Evolutionary conservation across 2,113 vertebrate genomes (phyloP).

Genomic region (Sander vitreus): DNA sequence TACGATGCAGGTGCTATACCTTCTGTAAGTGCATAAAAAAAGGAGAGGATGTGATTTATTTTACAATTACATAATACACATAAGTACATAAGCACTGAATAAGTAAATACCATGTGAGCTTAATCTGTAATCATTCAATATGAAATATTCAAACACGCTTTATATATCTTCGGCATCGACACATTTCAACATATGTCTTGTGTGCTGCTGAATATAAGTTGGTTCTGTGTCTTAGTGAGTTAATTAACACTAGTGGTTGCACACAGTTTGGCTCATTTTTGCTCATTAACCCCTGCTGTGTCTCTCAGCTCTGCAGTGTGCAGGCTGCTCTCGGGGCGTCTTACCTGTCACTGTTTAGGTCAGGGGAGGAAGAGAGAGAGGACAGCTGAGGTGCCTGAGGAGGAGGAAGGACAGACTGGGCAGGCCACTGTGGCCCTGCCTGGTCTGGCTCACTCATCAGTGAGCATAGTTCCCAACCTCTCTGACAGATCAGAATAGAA

Average conservation of each 20-base stretch:
- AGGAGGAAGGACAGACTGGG: slow-evolving; percentile 43
- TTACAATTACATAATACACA: not conserved
- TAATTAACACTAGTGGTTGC: not conserved
- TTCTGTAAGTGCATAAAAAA: not conserved
- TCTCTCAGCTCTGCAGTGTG: not conserved
- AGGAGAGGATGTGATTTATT: not conserved
- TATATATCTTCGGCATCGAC: not conserved
- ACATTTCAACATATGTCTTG: not conserved
- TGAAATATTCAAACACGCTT: not conserved
- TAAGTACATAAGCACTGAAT: not conserved
- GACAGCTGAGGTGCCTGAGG: slow-evolving; percentile 39
- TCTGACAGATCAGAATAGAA: slow-evolving; percentile 81
- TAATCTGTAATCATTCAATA: not conserved
- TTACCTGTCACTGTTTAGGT: slow-evolving; percentile 65
- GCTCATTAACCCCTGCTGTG: slow-evolving; percentile 38
- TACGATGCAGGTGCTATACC: not conserved
- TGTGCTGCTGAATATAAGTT: not conserved
- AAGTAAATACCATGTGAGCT: not conserved
- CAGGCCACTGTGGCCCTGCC: slow-evolving; percentile 59
- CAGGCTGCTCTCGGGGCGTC: slow-evolving; percentile 31
- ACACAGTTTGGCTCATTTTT: slow-evolving; percentile 17
- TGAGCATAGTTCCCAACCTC: slow-evolving; percentile 69
- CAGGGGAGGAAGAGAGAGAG: slow-evolving; percentile 29
- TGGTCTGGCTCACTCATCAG: slow-evolving; percentile 74
- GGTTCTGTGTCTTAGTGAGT: not conserved